A percentile compares a stretch with the other conserved stretches of the same genome.
Evolutionary conservation across 2,888 invertebrate genomes (phyloP).

Genomic region (Agrochola litura): DNA sequence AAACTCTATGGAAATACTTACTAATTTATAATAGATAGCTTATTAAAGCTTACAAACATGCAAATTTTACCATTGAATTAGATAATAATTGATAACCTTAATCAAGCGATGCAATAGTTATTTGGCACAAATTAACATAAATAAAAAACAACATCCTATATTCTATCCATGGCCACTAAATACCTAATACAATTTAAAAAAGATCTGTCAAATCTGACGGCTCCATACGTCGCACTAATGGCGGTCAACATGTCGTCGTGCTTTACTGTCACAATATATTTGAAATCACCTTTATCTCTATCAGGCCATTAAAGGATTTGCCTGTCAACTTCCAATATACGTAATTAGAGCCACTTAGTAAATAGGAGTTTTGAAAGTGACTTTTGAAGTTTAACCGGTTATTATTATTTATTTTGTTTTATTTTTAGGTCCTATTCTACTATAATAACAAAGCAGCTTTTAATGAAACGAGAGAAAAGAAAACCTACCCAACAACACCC

Average conservation of each 20-base stretch:
- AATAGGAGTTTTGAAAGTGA: neutral
- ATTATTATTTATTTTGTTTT: neutral
- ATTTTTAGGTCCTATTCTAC: neutral
- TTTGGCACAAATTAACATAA: neutral
- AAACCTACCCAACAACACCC: no score
- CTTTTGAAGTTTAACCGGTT: conserved; percentile 22
- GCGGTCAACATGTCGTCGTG: conserved; percentile 24
- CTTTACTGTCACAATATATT: conserved; percentile 44
- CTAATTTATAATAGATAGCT: neutral
- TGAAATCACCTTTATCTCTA: conserved; percentile 48
- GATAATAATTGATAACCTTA: neutral
- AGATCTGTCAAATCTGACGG: conserved; percentile 50
- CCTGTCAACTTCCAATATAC: conserved; percentile 57
- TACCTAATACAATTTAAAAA: conserved; percentile 27
- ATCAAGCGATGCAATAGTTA: neutral
- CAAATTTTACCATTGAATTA: neutral
- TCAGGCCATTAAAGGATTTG: conserved; percentile 75
- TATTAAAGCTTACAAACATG: no score
- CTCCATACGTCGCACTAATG: conserved; percentile 44
- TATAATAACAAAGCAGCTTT: neutral
- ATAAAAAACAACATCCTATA: neutral
- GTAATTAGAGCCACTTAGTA: conserved; percentile 45
- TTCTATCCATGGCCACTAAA: neutral
- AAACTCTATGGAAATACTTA: no score
- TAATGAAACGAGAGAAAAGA: neutral